A percentile compares a stretch with the other conserved stretches of the same genome.
Conservation (phyloP, 2,888 invertebrate species). For the Sesia apiformis region DNA sequence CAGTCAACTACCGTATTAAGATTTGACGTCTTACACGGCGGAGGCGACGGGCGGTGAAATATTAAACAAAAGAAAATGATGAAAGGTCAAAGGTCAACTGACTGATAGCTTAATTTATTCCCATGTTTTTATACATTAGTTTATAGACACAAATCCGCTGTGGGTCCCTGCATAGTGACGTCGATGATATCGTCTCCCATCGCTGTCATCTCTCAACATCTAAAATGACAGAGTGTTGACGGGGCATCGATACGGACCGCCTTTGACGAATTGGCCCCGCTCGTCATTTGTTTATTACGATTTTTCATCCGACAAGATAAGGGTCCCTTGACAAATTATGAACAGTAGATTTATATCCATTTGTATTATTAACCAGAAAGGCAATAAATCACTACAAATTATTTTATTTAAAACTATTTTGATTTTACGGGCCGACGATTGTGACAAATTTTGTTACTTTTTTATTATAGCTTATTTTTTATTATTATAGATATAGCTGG, state of each 20-base stretch:
- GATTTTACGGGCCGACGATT: too few species aligned
- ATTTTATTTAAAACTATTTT: too few species aligned
- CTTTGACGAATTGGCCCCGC: constrained; percentile 37
- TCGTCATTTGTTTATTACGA: constrained; percentile 37
- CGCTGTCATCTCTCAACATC: constrained; percentile 41
- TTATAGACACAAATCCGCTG: background rate
- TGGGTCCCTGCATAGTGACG: constrained; percentile 9
- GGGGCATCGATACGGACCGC: constrained; percentile 37
- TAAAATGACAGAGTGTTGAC: constrained; percentile 52
- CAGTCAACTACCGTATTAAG: too few species aligned
- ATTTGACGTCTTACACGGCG: too few species aligned
- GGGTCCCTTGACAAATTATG: constrained; percentile 31
- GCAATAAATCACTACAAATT: background rate
- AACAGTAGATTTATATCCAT: background rate
- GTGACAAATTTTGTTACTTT: too few species aligned
- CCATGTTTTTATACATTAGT: background rate
- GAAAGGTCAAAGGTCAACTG: too few species aligned
- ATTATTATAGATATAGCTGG: too few species aligned
- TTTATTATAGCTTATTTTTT: too few species aligned
- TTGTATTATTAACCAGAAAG: background rate
- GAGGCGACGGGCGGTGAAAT: too few species aligned
- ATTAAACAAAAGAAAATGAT: too few species aligned
- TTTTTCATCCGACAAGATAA: constrained; percentile 38
- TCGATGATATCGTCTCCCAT: constrained; percentile 26
- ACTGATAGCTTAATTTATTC: background rate